These are phyloP conservation scores for Alviniconcha marisindica DNA, from an alignment of 1,140 invertebrate species.

Conservation along the genomic window DNA sequence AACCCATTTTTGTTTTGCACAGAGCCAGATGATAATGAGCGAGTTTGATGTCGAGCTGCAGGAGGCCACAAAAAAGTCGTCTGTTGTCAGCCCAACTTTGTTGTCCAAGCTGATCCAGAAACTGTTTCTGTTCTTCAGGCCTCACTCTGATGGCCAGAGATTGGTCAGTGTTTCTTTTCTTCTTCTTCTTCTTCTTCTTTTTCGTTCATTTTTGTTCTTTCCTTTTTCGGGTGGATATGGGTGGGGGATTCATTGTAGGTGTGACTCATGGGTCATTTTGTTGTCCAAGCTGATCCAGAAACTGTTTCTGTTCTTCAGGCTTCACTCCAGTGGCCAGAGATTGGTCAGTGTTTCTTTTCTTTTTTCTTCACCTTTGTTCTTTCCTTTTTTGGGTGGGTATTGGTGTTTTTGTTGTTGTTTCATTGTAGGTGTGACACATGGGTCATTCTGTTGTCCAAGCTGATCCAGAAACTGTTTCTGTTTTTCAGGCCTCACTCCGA, in stretches of 20 bases:
- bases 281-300: conserved; percentile 64
- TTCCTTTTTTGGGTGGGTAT: not conserved
- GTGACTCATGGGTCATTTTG: too few species aligned
- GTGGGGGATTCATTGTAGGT: not conserved
- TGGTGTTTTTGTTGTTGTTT: not conserved
- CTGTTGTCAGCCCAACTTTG: conserved; percentile 64
- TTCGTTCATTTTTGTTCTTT: too few species aligned
- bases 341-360: conserved; percentile 79
- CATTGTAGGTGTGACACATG: too few species aligned
- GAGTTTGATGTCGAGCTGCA: conserved; percentile 80
- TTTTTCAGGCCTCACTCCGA: conserved; percentile 86
- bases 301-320: conserved; percentile 86
- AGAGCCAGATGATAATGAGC: conserved; percentile 71
- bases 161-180: conserved; percentile 79
- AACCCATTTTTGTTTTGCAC: too few species aligned
- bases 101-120: conserved; percentile 64
- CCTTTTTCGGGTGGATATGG: not conserved
- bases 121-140: conserved; percentile 86
- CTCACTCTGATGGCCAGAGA: conserved; percentile 82
- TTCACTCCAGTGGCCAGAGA: conserved; percentile 82
- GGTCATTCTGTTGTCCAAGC: conserved; percentile 60
- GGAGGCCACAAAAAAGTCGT: conserved; percentile 32
- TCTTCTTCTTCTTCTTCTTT: not conserved
- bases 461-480: conserved; percentile 78
- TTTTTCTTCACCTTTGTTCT: too few species aligned